These are phyloP conservation scores for Nycticorax nycticorax DNA, from an alignment of 2,113 vertebrate species.

Conservation along the genomic window DNA sequence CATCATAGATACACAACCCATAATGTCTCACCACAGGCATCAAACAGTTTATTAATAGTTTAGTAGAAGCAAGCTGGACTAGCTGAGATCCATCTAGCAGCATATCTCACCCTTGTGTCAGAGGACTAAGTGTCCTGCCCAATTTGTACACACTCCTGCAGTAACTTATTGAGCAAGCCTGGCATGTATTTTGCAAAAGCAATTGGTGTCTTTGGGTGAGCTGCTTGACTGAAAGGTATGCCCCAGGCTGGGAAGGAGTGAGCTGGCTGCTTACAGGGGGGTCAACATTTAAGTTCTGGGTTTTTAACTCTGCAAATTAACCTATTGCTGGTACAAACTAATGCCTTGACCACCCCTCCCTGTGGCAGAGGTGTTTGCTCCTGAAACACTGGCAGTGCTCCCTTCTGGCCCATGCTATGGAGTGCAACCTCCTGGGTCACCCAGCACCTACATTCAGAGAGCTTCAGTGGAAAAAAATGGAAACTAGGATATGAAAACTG, in stretches of 20 bases:
- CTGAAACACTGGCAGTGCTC: neutral
- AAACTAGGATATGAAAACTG: neutral
- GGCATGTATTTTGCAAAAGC: neutral
- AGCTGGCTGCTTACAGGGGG: neutral
- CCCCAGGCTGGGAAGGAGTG: neutral
- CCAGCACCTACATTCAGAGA: neutral
- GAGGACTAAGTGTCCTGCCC: neutral
- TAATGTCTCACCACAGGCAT: neutral
- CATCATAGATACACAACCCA: neutral
- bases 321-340: neutral
- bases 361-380: neutral
- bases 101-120: neutral
- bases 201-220: neutral
- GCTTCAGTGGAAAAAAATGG: neutral
- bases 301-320: neutral
- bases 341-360: neutral
- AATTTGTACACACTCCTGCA: no score
- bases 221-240: neutral
- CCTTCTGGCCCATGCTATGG: neutral
- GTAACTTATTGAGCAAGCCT: neutral
- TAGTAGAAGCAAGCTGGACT: neutral
- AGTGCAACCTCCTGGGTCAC: neutral
- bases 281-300: neutral
- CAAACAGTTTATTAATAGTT: neutral
- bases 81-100: neutral